Evolutionary conservation across 2,113 vertebrate species (phyloP).

Genomic region (Rhea pennata): DNA sequence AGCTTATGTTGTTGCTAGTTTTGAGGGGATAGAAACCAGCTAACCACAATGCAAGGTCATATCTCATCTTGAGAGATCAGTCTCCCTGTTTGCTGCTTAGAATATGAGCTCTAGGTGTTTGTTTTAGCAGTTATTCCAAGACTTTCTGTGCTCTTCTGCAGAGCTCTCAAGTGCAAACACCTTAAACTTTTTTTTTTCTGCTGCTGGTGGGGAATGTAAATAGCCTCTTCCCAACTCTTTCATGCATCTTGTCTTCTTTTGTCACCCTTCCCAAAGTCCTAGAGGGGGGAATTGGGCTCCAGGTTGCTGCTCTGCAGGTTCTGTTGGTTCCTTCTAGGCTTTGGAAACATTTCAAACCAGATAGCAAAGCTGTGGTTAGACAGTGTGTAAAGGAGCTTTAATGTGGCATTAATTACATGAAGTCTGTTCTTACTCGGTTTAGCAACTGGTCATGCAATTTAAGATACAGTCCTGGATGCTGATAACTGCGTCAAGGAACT

Average conservation of each 20-base stretch:
- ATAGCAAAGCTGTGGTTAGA: not conserved
- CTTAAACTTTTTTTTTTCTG: not conserved
- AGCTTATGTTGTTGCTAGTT: not conserved
- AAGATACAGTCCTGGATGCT: not conserved
- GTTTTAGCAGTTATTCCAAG: not conserved
- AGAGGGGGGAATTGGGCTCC: not conserved
- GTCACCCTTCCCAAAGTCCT: not conserved
- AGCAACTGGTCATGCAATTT: not conserved
- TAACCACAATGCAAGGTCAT: not conserved
- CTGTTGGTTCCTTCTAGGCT: not conserved
- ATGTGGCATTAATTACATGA: not conserved
- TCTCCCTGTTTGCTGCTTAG: not conserved
- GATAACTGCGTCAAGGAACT: not conserved
- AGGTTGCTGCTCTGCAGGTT: not conserved
- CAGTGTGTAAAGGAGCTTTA: not conserved
- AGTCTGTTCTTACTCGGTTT: not conserved
- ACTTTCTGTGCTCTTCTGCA: not conserved
- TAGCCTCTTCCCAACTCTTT: not conserved
- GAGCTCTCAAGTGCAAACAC: not conserved
- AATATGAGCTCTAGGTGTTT: not conserved
- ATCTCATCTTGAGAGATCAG: not conserved
- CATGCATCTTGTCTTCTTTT: not conserved
- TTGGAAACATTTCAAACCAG: not conserved
- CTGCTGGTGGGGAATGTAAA: not conserved
- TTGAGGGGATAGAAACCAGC: not conserved